These are phyloP conservation scores for Urosaurus nigricauda DNA, from an alignment of 2,797 vertebrate species.

Conservation along the genomic window DNA sequence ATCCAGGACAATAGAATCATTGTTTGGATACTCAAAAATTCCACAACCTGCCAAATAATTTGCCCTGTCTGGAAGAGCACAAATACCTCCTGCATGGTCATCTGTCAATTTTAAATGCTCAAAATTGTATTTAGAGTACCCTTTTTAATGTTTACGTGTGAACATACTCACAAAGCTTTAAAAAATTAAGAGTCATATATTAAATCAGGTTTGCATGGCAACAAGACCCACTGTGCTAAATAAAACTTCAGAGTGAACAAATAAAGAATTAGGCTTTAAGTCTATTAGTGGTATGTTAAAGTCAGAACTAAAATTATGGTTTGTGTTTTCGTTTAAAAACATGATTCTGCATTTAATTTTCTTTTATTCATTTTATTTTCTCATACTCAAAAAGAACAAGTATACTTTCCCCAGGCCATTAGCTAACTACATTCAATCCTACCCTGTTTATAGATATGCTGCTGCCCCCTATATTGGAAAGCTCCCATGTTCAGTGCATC, in stretches of 20 bases:
- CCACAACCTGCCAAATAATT: too few relatives aligned
- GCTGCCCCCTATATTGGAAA: conserved; percentile 98
- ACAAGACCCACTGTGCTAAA: background rate
- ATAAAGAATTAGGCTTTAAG: background rate
- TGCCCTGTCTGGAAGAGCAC: too few relatives aligned
- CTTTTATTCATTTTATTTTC: background rate
- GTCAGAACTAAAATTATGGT: background rate
- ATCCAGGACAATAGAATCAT: too few relatives aligned
- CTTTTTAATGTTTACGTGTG: background rate
- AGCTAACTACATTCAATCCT: conserved; percentile 19
- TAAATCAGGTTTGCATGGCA: background rate
- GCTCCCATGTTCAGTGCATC: conserved; percentile 92
- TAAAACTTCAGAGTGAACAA: background rate
- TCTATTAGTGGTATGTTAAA: background rate
- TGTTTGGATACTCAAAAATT: too few relatives aligned
- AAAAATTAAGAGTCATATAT: background rate
- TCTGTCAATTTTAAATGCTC: background rate
- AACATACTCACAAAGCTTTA: background rate
- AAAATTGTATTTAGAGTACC: background rate
- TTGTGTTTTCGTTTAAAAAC: conserved; percentile 1
- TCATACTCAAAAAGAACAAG: background rate
- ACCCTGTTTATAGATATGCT: conserved; percentile 85
- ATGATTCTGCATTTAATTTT: background rate
- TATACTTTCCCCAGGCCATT: background rate
- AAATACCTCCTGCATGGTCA: background rate